These are phyloP conservation scores for Melanotaenia trifasciata DNA, from an alignment of 2,797 vertebrate genomes.

Conservation along the genomic window DNA sequence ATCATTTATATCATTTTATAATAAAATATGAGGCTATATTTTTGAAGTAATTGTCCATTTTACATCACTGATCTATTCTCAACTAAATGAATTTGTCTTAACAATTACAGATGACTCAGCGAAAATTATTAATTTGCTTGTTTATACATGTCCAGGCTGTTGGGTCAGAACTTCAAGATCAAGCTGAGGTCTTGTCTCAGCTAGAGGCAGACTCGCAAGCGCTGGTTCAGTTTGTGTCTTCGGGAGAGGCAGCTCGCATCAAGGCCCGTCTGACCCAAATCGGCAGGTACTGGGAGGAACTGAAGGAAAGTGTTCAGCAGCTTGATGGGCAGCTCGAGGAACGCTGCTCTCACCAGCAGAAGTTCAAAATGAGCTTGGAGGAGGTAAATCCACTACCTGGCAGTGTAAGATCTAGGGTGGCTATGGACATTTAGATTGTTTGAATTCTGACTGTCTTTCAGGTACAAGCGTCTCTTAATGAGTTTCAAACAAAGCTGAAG, in stretches of 20 bases:
- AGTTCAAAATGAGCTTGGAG: conserved; percentile 87
- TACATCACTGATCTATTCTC: neutral
- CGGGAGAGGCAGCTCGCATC: conserved; percentile 91
- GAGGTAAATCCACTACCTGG: conserved; percentile 78
- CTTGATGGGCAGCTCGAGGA: conserved; percentile 86
- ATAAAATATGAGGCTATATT: neutral
- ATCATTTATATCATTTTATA: no score
- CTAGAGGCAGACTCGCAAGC: conserved; percentile 89
- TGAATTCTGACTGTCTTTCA: conserved; percentile 58
- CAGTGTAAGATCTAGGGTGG: neutral
- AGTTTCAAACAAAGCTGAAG: conserved; percentile 84
- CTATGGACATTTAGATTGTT: neutral
- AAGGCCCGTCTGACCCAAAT: conserved; percentile 93
- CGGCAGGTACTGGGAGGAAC: conserved; percentile 93
- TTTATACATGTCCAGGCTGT: conserved; percentile 76
- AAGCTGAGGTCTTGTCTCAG: conserved; percentile 78
- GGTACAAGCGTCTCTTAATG: conserved; percentile 83
- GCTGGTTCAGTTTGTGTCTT: conserved; percentile 89
- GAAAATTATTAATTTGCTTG: neutral
- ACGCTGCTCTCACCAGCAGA: conserved; percentile 87
- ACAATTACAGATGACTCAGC: neutral
- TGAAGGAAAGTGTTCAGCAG: conserved; percentile 87
- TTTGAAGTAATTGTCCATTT: neutral
- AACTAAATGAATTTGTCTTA: neutral
- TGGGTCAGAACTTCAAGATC: conserved; percentile 83